phyloP scores from a whole-genome alignment of 1,140 invertebrate genomes.

The Sinella curviseta region DNA sequence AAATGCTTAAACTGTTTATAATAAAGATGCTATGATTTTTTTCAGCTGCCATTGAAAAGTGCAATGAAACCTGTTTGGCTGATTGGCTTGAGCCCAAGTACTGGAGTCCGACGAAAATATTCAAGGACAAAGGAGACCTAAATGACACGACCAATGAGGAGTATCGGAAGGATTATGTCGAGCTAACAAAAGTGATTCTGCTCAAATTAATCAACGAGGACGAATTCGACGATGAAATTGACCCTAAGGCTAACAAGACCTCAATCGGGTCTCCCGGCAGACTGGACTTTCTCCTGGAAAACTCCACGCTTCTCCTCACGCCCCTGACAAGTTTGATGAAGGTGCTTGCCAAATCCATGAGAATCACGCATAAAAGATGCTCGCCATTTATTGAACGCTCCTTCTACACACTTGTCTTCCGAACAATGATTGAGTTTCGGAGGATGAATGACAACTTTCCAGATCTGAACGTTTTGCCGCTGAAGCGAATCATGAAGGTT shows the following conservation, averaged over 20 bases:
- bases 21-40: background rate
- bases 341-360: background rate
- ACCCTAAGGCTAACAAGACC: background rate
- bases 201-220: background rate
- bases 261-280: background rate
- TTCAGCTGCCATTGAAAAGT: background rate
- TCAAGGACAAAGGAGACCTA: background rate
- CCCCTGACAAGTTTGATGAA: background rate
- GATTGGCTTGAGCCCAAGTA: background rate
- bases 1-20: background rate
- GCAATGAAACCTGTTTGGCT: background rate
- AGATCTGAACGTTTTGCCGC: background rate
- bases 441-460: background rate
- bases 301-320: background rate
- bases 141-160: background rate
- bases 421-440: background rate
- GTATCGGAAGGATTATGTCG: background rate
- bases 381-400: background rate
- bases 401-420: background rate
- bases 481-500: background rate
- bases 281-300: background rate
- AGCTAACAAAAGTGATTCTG: background rate
- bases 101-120: background rate
- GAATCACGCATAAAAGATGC: background rate
- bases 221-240: background rate